Evolutionary conservation across 2,113 vertebrate species (phyloP).

Genomic region (Dromiciops gliroides): DNA sequence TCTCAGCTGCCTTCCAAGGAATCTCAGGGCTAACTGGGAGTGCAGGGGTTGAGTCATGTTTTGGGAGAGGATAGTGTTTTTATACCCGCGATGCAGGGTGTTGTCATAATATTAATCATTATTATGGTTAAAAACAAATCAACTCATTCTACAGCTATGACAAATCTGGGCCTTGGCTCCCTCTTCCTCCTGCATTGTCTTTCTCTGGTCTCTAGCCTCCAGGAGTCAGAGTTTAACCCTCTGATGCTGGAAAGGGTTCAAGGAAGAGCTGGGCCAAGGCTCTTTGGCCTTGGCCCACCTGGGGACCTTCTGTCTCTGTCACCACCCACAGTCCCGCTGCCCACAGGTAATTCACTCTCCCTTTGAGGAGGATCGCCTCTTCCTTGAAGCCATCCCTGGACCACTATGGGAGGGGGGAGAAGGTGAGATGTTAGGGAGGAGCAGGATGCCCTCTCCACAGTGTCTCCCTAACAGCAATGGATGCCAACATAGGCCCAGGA

Average conservation of each 20-base stretch:
- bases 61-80: constrained; percentile 82
- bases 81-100: constrained; percentile 78
- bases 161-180: constrained; percentile 77
- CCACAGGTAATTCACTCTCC: background rate
- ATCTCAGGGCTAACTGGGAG: constrained; percentile 79
- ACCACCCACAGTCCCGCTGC: background rate
- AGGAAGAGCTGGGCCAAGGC: background rate
- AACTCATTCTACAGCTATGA: constrained; percentile 76
- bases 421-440: background rate
- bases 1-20: constrained; percentile 79
- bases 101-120: constrained; percentile 82
- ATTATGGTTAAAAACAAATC: constrained; percentile 81
- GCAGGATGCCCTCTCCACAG: background rate
- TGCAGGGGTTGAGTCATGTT: constrained; percentile 80
- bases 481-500: background rate
- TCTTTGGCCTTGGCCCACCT: background rate
- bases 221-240: constrained; percentile 66
- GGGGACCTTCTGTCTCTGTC: background rate
- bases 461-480: background rate
- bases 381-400: background rate
- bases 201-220: constrained; percentile 71
- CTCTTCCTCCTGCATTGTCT: constrained; percentile 60
- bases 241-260: constrained; percentile 39
- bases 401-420: background rate
- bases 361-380: background rate